These are phyloP conservation scores for Pseudois nayaur DNA, from an alignment of 2,113 vertebrate species.

Conservation along the genomic window DNA sequence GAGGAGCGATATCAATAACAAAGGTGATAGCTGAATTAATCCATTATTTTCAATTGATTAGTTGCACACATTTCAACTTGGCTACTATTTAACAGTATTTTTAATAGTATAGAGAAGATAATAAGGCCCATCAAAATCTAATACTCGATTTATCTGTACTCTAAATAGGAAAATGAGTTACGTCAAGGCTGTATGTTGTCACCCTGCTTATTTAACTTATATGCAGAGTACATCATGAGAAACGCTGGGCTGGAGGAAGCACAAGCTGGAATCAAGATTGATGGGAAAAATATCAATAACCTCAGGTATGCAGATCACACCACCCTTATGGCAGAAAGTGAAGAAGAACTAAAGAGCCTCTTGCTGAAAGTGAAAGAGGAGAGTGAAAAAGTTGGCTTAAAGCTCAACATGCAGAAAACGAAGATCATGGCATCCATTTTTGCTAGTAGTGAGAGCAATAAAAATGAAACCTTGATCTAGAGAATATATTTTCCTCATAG, in stretches of 20 bases:
- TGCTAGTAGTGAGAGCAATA: not conserved
- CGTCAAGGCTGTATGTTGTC: not conserved
- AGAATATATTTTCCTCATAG: not conserved
- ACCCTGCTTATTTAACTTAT: not conserved
- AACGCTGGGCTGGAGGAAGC: accelerated
- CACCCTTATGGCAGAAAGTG: too few relatives aligned
- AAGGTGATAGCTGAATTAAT: not conserved
- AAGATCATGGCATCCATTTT: too few relatives aligned
- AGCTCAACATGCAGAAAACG: too few relatives aligned
- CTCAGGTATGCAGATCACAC: too few relatives aligned
- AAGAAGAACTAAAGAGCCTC: too few relatives aligned
- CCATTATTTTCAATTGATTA: not conserved
- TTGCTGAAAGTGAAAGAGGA: too few relatives aligned
- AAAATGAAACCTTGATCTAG: not conserved
- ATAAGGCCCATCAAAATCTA: not conserved
- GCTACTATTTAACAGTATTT: not conserved
- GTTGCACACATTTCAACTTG: not conserved
- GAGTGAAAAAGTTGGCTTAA: too few relatives aligned
- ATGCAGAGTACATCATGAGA: too few relatives aligned
- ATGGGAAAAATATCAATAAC: too few relatives aligned
- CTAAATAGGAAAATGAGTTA: not conserved
- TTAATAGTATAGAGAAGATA: not conserved
- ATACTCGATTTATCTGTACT: not conserved
- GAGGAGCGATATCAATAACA: not conserved
- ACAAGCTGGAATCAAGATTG: too few relatives aligned